phyloP scores from a whole-genome alignment of 2,113 vertebrate genomes.

The Scomber scombrus region DNA sequence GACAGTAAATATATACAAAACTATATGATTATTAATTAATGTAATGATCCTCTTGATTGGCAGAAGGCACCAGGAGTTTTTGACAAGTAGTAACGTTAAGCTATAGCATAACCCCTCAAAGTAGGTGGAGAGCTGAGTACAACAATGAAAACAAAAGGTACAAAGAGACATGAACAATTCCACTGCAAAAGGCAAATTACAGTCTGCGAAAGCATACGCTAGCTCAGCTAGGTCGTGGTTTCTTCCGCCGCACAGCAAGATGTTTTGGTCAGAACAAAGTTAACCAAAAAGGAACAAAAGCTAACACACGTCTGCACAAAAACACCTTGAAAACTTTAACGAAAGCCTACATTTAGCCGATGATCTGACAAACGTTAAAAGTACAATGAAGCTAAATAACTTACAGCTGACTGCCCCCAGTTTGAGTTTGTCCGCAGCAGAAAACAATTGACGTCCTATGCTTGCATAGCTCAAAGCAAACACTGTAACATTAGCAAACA shows the following conservation, averaged over 20 bases:
- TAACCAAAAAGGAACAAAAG: constrained; percentile 42
- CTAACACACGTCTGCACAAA: constrained; percentile 5
- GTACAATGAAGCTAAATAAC: constrained; percentile 29
- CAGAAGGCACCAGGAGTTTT: neutral
- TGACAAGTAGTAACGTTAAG: neutral
- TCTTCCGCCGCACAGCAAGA: constrained; percentile 42
- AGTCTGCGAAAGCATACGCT: constrained; percentile 16
- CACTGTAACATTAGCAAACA: constrained; percentile 71
- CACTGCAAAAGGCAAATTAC: constrained; percentile 13
- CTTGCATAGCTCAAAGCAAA: constrained; percentile 65
- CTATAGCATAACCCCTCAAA: constrained; percentile 5
- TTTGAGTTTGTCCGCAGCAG: constrained; percentile 58
- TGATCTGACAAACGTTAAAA: neutral
- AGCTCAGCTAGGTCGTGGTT: constrained; percentile 19
- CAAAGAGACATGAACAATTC: constrained; percentile 6
- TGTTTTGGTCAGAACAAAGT: constrained; percentile 61
- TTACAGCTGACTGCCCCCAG: constrained; percentile 48
- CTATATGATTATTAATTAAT: neutral
- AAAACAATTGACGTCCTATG: constrained; percentile 74
- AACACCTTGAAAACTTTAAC: neutral
- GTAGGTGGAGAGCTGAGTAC: neutral
- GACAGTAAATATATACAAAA: neutral
- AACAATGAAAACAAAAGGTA: constrained; percentile 3
- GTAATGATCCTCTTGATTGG: neutral
- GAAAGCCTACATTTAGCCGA: neutral